Percentiles rank a stretch among this genome's conserved stretches.
Conservation (phyloP, 2,797 vertebrate species). For the Pangasius larnaudii region DNA sequence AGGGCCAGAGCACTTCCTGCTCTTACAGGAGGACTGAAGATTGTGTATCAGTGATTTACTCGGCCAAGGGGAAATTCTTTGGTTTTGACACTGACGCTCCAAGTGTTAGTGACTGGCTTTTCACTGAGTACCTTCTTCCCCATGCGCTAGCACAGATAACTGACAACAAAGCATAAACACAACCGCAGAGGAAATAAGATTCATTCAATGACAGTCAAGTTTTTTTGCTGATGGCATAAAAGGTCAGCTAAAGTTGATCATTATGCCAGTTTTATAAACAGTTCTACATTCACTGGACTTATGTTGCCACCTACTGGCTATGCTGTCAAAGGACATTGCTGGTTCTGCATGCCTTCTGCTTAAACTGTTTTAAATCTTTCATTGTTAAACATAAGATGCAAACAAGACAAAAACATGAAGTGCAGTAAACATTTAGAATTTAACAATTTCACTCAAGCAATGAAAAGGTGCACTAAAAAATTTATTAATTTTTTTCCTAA, state of each 20-base stretch:
- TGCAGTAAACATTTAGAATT: not conserved
- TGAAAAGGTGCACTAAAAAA: not conserved
- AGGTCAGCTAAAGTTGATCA: not conserved
- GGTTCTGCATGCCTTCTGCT: not conserved
- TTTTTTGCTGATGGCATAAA: too few species aligned
- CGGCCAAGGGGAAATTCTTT: constrained; percentile 38
- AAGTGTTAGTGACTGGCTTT: constrained; percentile 3
- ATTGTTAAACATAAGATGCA: not conserved
- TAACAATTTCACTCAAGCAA: not conserved
- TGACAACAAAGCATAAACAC: not conserved
- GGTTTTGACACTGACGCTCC: constrained; percentile 26
- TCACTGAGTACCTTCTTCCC: not conserved
- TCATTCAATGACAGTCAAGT: not conserved
- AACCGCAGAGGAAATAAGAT: not conserved
- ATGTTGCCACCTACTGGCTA: constrained; percentile 55
- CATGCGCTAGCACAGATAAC: not conserved
- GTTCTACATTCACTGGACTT: not conserved
- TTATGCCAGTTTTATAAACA: not conserved
- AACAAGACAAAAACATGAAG: not conserved
- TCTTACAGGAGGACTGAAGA: constrained; percentile 31
- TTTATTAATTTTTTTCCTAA: not conserved
- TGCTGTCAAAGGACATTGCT: constrained; percentile 10
- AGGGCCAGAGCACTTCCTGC: constrained; percentile 47
- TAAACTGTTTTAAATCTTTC: not conserved
- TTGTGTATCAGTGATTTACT: constrained; percentile 53